These are phyloP conservation scores for Furcifer pardalis DNA, from an alignment of 2,797 vertebrate species.

Conservation along the genomic window DNA sequence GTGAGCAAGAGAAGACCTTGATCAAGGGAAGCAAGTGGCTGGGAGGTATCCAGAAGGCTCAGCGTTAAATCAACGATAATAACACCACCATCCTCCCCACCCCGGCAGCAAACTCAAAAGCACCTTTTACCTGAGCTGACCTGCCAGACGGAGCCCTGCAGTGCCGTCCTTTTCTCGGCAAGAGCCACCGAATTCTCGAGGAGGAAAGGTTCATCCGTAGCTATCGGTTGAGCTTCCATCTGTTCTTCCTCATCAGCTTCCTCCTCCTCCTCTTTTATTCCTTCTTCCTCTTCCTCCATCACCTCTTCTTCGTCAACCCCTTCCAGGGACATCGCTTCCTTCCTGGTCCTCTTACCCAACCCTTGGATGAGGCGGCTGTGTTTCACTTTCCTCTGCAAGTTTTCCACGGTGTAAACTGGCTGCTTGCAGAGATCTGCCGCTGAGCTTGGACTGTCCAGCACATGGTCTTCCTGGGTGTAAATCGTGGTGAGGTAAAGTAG, in stretches of 20 bases:
- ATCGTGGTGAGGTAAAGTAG: conserved; percentile 88
- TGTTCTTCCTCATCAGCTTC: conserved; percentile 54
- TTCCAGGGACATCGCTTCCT: conserved; percentile 61
- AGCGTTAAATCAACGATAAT: too few species aligned
- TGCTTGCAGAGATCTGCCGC: conserved; percentile 67
- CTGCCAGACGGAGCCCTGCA: conserved; percentile 90
- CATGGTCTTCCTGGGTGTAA: conserved; percentile 84
- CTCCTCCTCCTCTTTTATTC: neutral
- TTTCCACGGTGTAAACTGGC: conserved; percentile 89
- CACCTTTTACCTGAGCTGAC: conserved; percentile 79
- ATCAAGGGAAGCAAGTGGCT: neutral
- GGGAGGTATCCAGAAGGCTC: too few species aligned
- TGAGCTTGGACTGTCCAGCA: conserved; percentile 45
- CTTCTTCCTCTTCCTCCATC: conserved; percentile 71
- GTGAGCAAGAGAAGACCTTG: conserved; percentile 7
- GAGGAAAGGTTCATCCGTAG: conserved; percentile 55
- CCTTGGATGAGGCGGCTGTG: conserved; percentile 63
- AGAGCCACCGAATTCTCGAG: conserved; percentile 52
- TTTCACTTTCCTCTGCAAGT: conserved; percentile 80
- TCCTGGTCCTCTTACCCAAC: conserved; percentile 48
- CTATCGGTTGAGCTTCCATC: conserved; percentile 62
- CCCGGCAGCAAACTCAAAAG: neutral
- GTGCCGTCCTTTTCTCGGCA: conserved; percentile 78
- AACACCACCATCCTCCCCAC: neutral
- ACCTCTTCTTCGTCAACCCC: conserved; percentile 74